These are phyloP conservation scores for Eclectus roratus DNA, from an alignment of 2,113 vertebrate species.

Conservation along the genomic window DNA sequence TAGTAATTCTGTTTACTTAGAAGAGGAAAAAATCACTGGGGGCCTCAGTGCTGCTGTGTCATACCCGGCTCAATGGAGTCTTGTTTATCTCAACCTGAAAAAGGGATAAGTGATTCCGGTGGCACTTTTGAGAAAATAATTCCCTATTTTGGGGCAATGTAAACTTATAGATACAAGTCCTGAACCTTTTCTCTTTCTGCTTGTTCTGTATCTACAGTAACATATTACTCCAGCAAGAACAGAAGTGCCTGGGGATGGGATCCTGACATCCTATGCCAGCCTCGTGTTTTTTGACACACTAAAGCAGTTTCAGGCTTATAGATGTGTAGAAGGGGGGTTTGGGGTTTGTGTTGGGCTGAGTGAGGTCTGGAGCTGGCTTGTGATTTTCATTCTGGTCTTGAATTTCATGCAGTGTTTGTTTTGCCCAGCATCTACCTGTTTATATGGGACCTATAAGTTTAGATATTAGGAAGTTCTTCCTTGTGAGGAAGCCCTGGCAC, in stretches of 20 bases:
- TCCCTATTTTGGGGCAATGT: background rate
- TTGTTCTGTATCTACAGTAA: background rate
- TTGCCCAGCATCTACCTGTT: background rate
- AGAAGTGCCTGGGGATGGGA: background rate
- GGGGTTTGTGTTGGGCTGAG: background rate
- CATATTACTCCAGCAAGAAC: background rate
- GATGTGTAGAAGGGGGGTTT: background rate
- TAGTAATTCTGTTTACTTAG: slow-evolving; percentile 58
- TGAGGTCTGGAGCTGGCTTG: background rate
- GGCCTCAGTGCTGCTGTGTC: slow-evolving; percentile 62
- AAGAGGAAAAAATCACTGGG: slow-evolving; percentile 13
- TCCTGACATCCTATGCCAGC: background rate
- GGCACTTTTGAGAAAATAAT: slow-evolving; percentile 1
- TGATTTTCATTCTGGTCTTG: background rate
- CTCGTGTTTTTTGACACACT: background rate
- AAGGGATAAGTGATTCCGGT: background rate
- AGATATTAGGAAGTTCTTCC: background rate
- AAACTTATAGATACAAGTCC: background rate
- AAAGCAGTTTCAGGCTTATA: background rate
- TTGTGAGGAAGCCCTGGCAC: background rate
- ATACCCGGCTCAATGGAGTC: slow-evolving; percentile 8
- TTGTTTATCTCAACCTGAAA: slow-evolving; percentile 36
- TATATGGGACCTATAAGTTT: background rate
- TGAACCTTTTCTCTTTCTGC: background rate
- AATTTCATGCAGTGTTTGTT: background rate